phyloP scores from a whole-genome alignment of 2,797 vertebrate genomes.

The Etheostoma perlongum region DNA sequence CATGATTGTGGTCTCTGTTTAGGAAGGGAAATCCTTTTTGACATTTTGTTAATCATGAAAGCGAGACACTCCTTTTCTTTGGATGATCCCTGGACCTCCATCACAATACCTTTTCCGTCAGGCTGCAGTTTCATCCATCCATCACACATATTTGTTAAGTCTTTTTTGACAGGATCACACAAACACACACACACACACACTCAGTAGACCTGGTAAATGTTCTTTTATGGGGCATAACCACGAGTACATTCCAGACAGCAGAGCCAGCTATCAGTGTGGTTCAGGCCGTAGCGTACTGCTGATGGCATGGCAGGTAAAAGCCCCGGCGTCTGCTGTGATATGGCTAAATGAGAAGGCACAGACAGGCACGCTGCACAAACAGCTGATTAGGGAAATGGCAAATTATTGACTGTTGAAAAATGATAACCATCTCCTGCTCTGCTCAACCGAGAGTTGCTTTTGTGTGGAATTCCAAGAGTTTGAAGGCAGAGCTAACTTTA shows the following conservation, averaged over 20 bases:
- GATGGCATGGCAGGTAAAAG: slow-evolving; percentile 65
- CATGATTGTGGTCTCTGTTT: slow-evolving; percentile 76
- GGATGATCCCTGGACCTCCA: slow-evolving; percentile 78
- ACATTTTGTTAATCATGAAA: slow-evolving; percentile 83
- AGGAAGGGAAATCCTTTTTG: slow-evolving; percentile 83
- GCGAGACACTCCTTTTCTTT: slow-evolving; percentile 75
- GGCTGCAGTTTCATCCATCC: slow-evolving; percentile 73
- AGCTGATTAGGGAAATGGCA: slow-evolving; percentile 74
- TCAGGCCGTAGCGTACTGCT: slow-evolving; percentile 35
- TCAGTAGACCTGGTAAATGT: slow-evolving; percentile 35
- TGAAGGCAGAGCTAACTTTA: slow-evolving; percentile 54
- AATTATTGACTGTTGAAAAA: slow-evolving; percentile 81
- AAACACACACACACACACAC: slow-evolving; percentile 15
- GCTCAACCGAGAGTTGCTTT: slow-evolving; percentile 53
- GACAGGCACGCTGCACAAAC: slow-evolving; percentile 55
- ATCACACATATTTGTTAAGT: slow-evolving; percentile 72
- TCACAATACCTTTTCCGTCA: slow-evolving; percentile 80
- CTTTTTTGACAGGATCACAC: slow-evolving; percentile 11
- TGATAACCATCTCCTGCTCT: slow-evolving; percentile 62
- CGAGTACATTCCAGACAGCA: slow-evolving; percentile 56
- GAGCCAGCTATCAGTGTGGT: slow-evolving; percentile 38
- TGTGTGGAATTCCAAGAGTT: slow-evolving; percentile 69
- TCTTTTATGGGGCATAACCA: slow-evolving; percentile 41
- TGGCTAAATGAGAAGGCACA: slow-evolving; percentile 69
- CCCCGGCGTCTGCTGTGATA: slow-evolving; percentile 39